phyloP scores from a whole-genome alignment of 2,113 vertebrate genomes.

The Limnothrissa miodon region DNA sequence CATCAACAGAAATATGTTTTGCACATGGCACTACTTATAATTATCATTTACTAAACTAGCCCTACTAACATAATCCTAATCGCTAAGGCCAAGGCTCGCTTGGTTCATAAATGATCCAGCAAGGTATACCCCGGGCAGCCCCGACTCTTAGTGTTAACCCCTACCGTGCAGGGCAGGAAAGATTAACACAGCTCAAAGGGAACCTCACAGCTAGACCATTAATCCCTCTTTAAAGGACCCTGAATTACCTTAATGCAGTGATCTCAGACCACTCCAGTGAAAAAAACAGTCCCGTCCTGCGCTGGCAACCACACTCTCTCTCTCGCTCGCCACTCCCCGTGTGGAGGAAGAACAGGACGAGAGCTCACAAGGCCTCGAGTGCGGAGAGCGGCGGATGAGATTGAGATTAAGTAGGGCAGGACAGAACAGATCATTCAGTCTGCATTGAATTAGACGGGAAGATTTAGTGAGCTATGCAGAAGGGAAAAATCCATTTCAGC shows the following conservation, averaged over 20 bases:
- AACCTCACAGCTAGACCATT: slow-evolving; percentile 13
- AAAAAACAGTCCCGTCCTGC: neutral
- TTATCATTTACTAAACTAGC: neutral
- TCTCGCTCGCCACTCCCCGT: neutral
- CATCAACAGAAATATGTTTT: neutral
- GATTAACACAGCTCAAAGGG: slow-evolving; percentile 17
- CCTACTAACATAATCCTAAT: neutral
- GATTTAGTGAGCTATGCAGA: slow-evolving; percentile 8
- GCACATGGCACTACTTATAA: neutral
- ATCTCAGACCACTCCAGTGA: neutral
- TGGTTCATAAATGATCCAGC: neutral
- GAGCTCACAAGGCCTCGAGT: neutral
- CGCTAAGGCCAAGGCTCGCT: neutral
- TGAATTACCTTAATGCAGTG: slow-evolving; percentile 5
- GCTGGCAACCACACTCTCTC: neutral
- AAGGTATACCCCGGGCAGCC: neutral
- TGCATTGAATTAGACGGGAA: slow-evolving; percentile 3
- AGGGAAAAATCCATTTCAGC: neutral
- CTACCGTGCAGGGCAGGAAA: slow-evolving; percentile 2
- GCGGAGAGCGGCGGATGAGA: neutral
- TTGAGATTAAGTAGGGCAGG: slow-evolving; percentile 1
- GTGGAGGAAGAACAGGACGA: neutral
- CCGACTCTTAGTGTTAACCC: neutral
- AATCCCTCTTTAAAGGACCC: neutral
- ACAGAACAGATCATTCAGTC: slow-evolving; percentile 7